Base-by-base conservation (phyloP, 2,797 vertebrate genomes). In the Poecilia gillii region DNA sequence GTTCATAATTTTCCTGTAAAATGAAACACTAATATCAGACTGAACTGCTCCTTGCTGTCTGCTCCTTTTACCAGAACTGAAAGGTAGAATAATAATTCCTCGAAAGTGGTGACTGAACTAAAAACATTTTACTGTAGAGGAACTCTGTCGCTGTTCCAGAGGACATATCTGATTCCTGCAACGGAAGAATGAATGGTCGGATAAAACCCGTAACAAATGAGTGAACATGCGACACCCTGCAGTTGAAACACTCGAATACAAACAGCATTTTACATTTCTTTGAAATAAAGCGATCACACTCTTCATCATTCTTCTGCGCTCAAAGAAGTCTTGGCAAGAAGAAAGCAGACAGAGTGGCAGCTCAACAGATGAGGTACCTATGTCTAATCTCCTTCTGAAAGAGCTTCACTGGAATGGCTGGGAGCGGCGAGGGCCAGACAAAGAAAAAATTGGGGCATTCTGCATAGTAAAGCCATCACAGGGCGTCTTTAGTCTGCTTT, bases 321-420 rank as follows among this genome's bases (percentile, higher is more conserved):
- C 31, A 20, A 83, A 80, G 79, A 84, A 76, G 41, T 70, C 84
- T 66, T 33, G 33, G 55, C 85, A 81, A 81, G 79, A 91, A 86
- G 81, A 88, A 85, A 88, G 87, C 66, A 28, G 71, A 43, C 74
- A 81, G 87, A 90, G 86, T 88, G 94, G 89, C 94, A 94, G 93
- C 88, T 92, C 88, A 89, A 81, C 91, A 92, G 92, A 94, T 92
- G 93, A 91, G 92, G 92, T 91, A 90, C 91, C 91, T 71, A 28
- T 41, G 81, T 90, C 86, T 89, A 94, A 95, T 95, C 90, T 94
- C n/a, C 83, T 81, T 87, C 86, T 85, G 85, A 90, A 94, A 90
- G 89, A 85, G 90, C 87, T 87, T 86, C 82, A 92, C 78, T 89
- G 85, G 90, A 92, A 89, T 81, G 76, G 84, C 77, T 85, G 77